Evolutionary conservation across 2,888 invertebrate genomes (phyloP), one percentile per base, ranked within the genome.

Genomic region (Podabrus alpinus): DNA sequence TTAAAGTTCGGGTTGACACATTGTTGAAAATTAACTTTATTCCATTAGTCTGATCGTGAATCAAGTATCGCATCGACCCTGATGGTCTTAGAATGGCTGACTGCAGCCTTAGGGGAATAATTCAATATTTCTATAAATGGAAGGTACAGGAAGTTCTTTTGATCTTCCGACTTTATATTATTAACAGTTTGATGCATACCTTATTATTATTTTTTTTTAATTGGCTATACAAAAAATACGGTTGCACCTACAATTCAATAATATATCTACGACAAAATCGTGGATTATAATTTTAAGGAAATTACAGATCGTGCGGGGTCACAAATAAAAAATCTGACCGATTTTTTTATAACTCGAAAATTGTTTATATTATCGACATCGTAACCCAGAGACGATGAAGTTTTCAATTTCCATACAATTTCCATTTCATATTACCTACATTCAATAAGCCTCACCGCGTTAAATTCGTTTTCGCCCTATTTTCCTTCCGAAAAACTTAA

Each of bases 381-480:
- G 59, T 59, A 24, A 24, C 24, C 9, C 9, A 29, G 25, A n/a
- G 25, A 70, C 61, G 59, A 29, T 25, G 21, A 60, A 25, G n/a
- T 68, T 74, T 74, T 68, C 74, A 70, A 74, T 74, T 71, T 71
- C 67, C 71, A 59, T 15, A 17, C 67, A 67, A 71, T 71, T 74
- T 74, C 68, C 29, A 67, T 19, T 67, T 62, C n/a, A 60, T 59
- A 71, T 71, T 71, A 60, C 60, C 67, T 71, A 68, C 25, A 67
- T 70, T 69, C 69, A 73, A 69, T 66, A 45, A 60, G 19, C 69
- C n/a, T 62, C 13, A 15, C 68, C 68, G 11, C 29, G 59, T 64
- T 62, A 17, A 29, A 66, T 64, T 64, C n/a, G 45, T 45, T 45
- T 45, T 45, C 3, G 45, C n/a, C 2, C 7, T n/a, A 4, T 45